Evolutionary conservation across 2,113 vertebrate genomes (phyloP).

Genomic region (Eclectus roratus): DNA sequence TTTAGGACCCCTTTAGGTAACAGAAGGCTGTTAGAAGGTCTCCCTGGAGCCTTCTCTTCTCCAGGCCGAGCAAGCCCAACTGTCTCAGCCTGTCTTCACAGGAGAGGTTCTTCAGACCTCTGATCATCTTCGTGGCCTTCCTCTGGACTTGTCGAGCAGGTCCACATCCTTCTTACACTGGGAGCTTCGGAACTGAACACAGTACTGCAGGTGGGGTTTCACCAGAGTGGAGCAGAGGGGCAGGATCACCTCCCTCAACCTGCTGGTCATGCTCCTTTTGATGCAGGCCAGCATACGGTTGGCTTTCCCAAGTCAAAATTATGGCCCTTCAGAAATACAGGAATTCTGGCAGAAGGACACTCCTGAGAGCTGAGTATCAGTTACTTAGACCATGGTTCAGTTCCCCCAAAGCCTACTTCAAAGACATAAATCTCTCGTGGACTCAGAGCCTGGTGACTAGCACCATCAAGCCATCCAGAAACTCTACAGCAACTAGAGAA

Average conservation of each 20-base stretch:
- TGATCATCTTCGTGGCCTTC: background rate
- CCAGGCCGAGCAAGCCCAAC: background rate
- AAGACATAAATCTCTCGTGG: background rate
- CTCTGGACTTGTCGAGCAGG: background rate
- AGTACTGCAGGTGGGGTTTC: background rate
- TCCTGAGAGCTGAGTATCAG: background rate
- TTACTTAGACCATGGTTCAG: background rate
- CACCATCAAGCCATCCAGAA: background rate
- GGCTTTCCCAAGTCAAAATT: background rate
- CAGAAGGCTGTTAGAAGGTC: background rate
- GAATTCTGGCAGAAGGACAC: background rate
- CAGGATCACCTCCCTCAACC: background rate
- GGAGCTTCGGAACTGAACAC: no score
- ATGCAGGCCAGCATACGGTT: background rate
- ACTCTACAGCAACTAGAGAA: background rate
- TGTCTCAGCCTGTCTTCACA: background rate
- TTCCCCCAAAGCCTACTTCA: background rate
- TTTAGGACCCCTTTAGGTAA: background rate
- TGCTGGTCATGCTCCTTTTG: background rate
- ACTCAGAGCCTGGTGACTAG: background rate
- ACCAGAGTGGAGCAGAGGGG: background rate
- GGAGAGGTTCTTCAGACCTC: background rate
- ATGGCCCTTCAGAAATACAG: background rate
- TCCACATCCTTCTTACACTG: background rate
- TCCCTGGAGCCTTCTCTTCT: background rate